These are phyloP conservation scores for Gymnocephalus cernua DNA, from an alignment of 2,113 vertebrate genomes.

Conservation along the genomic window DNA sequence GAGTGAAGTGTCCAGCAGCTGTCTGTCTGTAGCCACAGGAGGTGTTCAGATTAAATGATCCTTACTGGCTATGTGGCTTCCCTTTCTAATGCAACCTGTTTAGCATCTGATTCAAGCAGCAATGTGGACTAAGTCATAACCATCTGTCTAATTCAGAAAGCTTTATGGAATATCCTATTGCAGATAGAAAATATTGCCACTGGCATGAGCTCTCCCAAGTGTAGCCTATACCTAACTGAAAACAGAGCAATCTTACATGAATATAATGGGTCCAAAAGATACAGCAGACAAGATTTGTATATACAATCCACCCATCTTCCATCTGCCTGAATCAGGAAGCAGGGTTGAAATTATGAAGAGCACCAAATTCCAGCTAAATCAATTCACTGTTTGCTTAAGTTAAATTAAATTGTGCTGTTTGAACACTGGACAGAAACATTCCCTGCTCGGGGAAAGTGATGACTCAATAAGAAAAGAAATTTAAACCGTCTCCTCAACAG, in stretches of 20 bases:
- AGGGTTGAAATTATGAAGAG: background rate
- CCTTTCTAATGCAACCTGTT: background rate
- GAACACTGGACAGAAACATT: background rate
- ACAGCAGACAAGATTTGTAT: background rate
- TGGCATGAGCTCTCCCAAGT: background rate
- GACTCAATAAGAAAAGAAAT: background rate
- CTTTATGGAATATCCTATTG: slow-evolving; percentile 19
- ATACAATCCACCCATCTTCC: background rate
- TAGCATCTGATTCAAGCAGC: slow-evolving; percentile 29
- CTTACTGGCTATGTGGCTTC: background rate
- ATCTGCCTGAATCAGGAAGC: slow-evolving; percentile 8
- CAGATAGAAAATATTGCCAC: background rate
- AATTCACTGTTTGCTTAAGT: slow-evolving; percentile 17
- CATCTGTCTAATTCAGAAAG: slow-evolving; percentile 21
- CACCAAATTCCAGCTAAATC: slow-evolving; percentile 6
- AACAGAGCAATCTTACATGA: slow-evolving; percentile 14
- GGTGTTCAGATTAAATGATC: slow-evolving; percentile 21
- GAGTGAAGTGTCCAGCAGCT: slow-evolving; percentile 31
- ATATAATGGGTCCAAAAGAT: slow-evolving; percentile 3
- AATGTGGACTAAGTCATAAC: background rate
- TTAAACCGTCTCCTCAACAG: background rate
- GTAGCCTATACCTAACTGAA: background rate
- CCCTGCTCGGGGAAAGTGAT: slow-evolving; percentile 8
- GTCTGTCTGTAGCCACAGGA: slow-evolving; percentile 27
- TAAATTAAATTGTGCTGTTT: slow-evolving; percentile 24